Conservation (phyloP, 2,888 invertebrate species). For the Phania funesta region DNA sequence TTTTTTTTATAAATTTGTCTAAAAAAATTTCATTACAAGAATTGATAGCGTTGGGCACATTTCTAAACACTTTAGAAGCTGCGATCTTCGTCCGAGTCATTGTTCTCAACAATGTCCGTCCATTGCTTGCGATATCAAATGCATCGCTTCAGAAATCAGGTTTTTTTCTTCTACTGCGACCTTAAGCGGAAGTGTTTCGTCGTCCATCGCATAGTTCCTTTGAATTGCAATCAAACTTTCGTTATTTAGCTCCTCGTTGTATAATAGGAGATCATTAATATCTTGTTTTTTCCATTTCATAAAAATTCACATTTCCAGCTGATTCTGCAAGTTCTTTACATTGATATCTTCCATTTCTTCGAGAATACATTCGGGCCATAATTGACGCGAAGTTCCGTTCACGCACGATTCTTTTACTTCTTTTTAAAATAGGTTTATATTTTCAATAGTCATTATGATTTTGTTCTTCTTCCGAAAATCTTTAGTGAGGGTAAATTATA, state of each 20-base stretch:
- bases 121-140: conserved; percentile 28
- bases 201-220: too few species aligned
- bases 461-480: conserved; percentile 27
- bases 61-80: neutral
- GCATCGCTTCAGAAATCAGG: conserved; percentile 32
- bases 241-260: neutral
- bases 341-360: conserved; percentile 6
- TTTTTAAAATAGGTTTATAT: too few species aligned
- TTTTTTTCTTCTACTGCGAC: conserved; percentile 5
- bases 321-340: conserved; percentile 14
- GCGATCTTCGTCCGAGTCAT: conserved; percentile 18
- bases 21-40: neutral
- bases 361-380: too few species aligned
- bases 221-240: too few species aligned
- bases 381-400: too few species aligned
- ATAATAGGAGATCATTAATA: conserved; percentile 25
- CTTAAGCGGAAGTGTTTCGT: neutral
- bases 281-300: conserved; percentile 27
- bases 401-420: too few species aligned
- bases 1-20: neutral
- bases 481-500: neutral
- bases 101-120: conserved; percentile 33
- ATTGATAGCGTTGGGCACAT: neutral
- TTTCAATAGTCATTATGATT: too few species aligned
- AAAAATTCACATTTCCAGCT: conserved; percentile 21